Percentiles rank a stretch among this genome's conserved stretches.
Conservation (phyloP, 2,888 invertebrate species). For the Pyrrhosoma nymphula region DNA sequence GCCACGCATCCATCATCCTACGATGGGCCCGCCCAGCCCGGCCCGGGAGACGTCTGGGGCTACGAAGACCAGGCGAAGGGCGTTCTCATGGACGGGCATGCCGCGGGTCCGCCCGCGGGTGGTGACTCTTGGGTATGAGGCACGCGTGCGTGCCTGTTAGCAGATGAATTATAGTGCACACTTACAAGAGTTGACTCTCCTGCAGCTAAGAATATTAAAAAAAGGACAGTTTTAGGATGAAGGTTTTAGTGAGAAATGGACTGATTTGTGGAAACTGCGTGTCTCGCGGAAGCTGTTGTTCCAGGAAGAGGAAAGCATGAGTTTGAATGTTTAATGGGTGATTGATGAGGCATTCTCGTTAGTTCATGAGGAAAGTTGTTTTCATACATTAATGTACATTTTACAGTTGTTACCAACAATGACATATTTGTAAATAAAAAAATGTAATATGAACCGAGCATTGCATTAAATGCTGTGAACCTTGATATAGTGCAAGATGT, state of each 20-base stretch:
- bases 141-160: not conserved
- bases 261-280: conserved; percentile 49
- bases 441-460: conserved; percentile 70
- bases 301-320: conserved; percentile 43
- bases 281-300: conserved; percentile 41
- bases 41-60: conserved; percentile 74
- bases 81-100: conserved; percentile 72
- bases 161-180: conserved; percentile 16
- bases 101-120: conserved; percentile 73
- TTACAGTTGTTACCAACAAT: conserved; percentile 70
- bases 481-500: conserved; percentile 63
- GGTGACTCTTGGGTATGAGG: conserved; percentile 80
- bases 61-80: conserved; percentile 74
- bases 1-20: conserved; percentile 70
- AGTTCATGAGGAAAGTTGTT: conserved; percentile 63
- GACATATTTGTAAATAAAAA: conserved; percentile 71
- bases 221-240: conserved; percentile 27
- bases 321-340: conserved; percentile 59
- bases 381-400: conserved; percentile 71
- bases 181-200: conserved; percentile 18
- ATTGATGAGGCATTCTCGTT: conserved; percentile 64
- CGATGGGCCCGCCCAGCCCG: conserved; percentile 72
- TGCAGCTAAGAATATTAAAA: conserved; percentile 46
- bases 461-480: conserved; percentile 69
- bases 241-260: conserved; percentile 50